These are phyloP conservation scores for Orchestes rusci DNA, from an alignment of 2,888 invertebrate species.

Conservation along the genomic window DNA sequence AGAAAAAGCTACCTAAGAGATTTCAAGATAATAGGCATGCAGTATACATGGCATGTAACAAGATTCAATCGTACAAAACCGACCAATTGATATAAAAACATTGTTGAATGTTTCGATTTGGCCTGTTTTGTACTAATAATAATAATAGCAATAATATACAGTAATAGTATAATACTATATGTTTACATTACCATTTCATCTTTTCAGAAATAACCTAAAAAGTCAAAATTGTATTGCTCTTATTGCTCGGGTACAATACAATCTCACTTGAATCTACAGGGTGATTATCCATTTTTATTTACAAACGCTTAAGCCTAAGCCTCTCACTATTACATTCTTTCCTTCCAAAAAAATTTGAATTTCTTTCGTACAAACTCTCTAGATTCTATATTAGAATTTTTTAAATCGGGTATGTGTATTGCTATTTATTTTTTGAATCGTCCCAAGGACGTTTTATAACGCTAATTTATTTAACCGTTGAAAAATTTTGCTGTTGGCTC, in stretches of 20 bases:
- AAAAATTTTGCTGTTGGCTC: constrained; percentile 69
- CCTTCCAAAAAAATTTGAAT: constrained; percentile 20
- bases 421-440: constrained; percentile 27
- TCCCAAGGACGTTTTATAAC: background rate
- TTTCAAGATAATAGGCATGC: constrained; percentile 39
- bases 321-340: constrained; percentile 35
- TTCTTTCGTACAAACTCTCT: constrained; percentile 26
- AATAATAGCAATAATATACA: constrained; percentile 27
- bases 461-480: constrained; percentile 65
- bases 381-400: constrained; percentile 25
- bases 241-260: constrained; percentile 41
- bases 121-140: constrained; percentile 23
- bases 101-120: constrained; percentile 7
- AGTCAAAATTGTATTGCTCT: constrained; percentile 40
- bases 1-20: constrained; percentile 42
- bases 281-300: constrained; percentile 42
- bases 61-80: constrained; percentile 19
- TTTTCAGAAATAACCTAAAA: constrained; percentile 28
- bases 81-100: constrained; percentile 11
- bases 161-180: constrained; percentile 32
- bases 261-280: constrained; percentile 34
- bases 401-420: constrained; percentile 31
- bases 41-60: constrained; percentile 41
- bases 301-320: constrained; percentile 33
- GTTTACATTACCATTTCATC: constrained; percentile 32